Evolutionary conservation across 2,888 invertebrate species (phyloP), one percentile per base, ranked within the genome.

Genomic region (Eupithecia insigniata): DNA sequence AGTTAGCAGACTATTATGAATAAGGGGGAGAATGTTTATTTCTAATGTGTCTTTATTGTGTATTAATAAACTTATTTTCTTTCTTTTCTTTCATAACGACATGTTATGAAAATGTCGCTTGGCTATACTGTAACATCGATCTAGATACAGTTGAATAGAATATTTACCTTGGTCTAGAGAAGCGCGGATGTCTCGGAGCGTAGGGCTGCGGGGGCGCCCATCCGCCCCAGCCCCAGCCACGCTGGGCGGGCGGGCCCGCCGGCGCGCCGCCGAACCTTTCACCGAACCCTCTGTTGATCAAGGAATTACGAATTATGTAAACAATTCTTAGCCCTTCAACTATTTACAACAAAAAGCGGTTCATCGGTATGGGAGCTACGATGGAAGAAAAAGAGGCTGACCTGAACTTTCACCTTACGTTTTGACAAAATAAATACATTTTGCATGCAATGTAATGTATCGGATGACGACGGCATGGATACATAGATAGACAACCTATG

Each of bases 121-220:
- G 14, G 43, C 43, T 26, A 55, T 12, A 4, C 18, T 30, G 16
- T 60, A 60, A 18, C 60, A 60, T 60, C 60, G 30, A 12, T 30
- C 30, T 62, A 62, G 61, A 61, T 30, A 28, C 10, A 34, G 61
- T 32, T 10, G 18, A n/a, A 18, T 7, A 61, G 14, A 28, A 61
- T 18, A 12, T 55, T 86, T 88, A 94, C 93, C 93, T 92, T 80
- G 93, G 93, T 10, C 93, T 80, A 10, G 90, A 79, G 87, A 94
- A 94, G 78, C 93, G 90, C 74, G 93, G 93, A 76, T 92, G 93
- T 0, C 93, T 76, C 7, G 93, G 92, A 66, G 84, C 89, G 85
- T 92, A 93, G 73, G 92, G 90, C 73, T 91, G 89, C 77, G 93
- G 93, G 65, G 93, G 93, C 14, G 92, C 93, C 93, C 93, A 92